phyloP scores from a whole-genome alignment of 1,140 invertebrate genomes.

The Pseudomyrmex concolor region DNA sequence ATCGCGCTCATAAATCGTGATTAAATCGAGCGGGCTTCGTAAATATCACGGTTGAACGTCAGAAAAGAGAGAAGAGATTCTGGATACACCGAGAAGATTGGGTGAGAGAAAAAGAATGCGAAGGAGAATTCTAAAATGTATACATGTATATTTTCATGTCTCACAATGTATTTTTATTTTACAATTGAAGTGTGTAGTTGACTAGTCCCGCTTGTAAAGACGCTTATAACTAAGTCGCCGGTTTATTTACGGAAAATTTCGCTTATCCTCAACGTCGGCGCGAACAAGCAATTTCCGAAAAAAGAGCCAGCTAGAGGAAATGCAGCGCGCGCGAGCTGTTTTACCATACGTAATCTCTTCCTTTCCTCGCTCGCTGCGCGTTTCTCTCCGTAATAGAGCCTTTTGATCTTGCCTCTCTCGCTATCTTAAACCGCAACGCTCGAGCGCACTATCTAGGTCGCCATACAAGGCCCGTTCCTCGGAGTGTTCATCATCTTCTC shows the following conservation, averaged over 20 bases:
- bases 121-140: too few relatives aligned
- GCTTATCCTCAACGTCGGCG: conserved; percentile 36
- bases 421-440: conserved; percentile 50
- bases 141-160: too few relatives aligned
- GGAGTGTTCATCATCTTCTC: conserved; percentile 65
- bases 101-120: conserved; percentile 2
- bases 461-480: conserved; percentile 49
- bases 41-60: conserved; percentile 54
- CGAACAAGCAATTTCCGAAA: conserved; percentile 51
- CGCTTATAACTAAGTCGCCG: neutral
- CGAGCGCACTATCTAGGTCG: conserved; percentile 64
- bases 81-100: neutral
- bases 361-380: conserved; percentile 1
- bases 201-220: neutral
- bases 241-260: conserved; percentile 57
- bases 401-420: conserved; percentile 47
- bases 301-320: conserved; percentile 30
- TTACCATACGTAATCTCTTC: conserved; percentile 43
- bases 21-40: conserved; percentile 65
- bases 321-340: conserved; percentile 8
- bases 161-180: too few relatives aligned
- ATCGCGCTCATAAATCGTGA: conserved; percentile 67
- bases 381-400: conserved; percentile 46
- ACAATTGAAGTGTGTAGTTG: neutral
- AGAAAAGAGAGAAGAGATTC: neutral